Evolutionary conservation across 2,888 invertebrate species (phyloP), one percentile per base, ranked within the genome.

Genomic region (Trimorus sp.): DNA sequence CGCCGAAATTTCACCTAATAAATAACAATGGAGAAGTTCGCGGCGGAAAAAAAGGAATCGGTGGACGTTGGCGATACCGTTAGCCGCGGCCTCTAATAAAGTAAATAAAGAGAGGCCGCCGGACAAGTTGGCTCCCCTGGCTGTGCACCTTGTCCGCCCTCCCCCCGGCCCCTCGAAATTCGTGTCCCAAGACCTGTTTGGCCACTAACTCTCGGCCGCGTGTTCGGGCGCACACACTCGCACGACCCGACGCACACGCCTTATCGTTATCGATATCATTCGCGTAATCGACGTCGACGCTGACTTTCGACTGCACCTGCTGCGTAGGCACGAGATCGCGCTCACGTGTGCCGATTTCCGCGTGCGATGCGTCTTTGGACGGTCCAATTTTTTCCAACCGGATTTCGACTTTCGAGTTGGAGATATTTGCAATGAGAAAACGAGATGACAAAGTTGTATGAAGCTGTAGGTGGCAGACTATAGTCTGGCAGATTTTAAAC

Each of bases 51-150:
- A 38, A 38, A 38, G 6, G 6, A 38, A 38, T 38, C 38, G 38
- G 38, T 38, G 8, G 6, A 38, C 8, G 40, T 40, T 40, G 40
- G 4, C 40, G 7, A 40, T 40, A 40, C 91, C 91, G 91, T 91
- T 91, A 90, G 7, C 82, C 84, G 79, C 85, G 83, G 86, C 85
- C 88, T 90, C 86, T 89, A 90, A 91, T 91, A 91, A 91, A 90
- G 89, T 91, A 91, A 91, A 91, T 91, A 91, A 91, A 90, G 87
- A 90, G 87, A 88, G 87, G 86, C 87, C 85, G 87, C 84, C 81
- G 84, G 86, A 89, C 88, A 86, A 88, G 87, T 87, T 84, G 86
- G 82, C 78, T 84, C 82, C 63, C 78, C 71, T 71, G 68, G 37
- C 56, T 49, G 68, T 84, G 68, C 75, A 85, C 83, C 84, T 87